Conservation (phyloP, 2,888 invertebrate species). For the Cerceris ruficornis region DNA sequence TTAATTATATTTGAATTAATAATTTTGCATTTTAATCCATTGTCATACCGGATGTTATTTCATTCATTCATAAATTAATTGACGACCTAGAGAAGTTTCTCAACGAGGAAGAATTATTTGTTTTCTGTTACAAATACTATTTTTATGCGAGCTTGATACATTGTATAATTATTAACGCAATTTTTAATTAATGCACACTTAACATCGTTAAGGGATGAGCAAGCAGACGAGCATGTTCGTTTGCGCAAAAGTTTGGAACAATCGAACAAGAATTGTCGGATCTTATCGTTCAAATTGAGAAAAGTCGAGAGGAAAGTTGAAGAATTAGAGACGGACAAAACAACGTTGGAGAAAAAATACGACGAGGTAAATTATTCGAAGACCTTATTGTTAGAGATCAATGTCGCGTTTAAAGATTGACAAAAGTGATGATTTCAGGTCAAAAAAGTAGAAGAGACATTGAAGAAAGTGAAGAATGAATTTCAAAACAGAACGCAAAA, state of each 20-base stretch:
- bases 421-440: conserved; percentile 53
- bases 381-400: neutral
- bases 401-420: neutral
- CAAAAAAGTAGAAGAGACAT: conserved; percentile 85
- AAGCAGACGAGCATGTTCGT: conserved; percentile 97
- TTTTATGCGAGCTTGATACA: neutral
- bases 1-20: too few species aligned
- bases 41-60: too few species aligned
- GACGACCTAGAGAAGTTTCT: too few species aligned
- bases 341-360: conserved; percentile 87
- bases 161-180: neutral
- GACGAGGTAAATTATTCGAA: conserved; percentile 82
- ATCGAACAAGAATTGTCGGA: conserved; percentile 98
- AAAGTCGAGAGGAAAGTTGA: conserved; percentile 96
- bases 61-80: too few species aligned
- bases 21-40: too few species aligned
- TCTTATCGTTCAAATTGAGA: conserved; percentile 97
- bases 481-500: conserved; percentile 88
- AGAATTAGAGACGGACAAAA: conserved; percentile 93
- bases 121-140: too few species aligned
- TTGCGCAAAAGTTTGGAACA: conserved; percentile 97
- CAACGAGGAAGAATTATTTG: too few species aligned
- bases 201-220: conserved; percentile 90
- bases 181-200: conserved; percentile 30
- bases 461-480: conserved; percentile 86